Percentiles rank a stretch among this genome's conserved stretches.
Conservation (phyloP, 2,888 invertebrate species). For the Enchytraeus crypticus region DNA sequence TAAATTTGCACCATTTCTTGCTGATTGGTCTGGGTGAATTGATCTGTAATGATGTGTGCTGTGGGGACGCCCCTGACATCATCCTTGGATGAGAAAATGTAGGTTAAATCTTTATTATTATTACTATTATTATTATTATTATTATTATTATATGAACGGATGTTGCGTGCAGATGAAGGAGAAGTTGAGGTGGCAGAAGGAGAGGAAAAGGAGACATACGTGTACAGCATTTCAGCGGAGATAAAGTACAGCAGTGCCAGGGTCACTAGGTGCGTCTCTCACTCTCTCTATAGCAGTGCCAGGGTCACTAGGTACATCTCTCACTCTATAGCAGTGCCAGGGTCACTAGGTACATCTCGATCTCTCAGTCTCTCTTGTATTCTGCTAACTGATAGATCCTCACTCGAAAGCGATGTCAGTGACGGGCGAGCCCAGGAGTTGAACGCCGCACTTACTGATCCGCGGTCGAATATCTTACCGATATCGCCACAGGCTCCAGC, state of each 20-base stretch:
- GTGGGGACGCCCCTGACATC: too few relatives aligned
- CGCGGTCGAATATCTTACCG: too few relatives aligned
- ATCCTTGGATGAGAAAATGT: too few relatives aligned
- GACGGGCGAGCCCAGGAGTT: too few relatives aligned
- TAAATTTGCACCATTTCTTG: too few relatives aligned
- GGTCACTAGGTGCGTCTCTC: constrained; percentile 55
- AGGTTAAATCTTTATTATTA: too few relatives aligned
- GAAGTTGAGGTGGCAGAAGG: constrained; percentile 72
- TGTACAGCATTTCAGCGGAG: constrained; percentile 81
- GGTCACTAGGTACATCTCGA: constrained; percentile 55
- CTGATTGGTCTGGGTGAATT: too few relatives aligned
- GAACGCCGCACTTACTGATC: too few relatives aligned
- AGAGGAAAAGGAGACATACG: constrained; percentile 74
- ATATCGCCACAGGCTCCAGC: too few relatives aligned
- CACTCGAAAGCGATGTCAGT: constrained; percentile 83
- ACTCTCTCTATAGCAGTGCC: constrained; percentile 84
- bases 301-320: constrained; percentile 59
- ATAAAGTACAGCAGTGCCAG: constrained; percentile 86
- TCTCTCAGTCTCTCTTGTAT: constrained; percentile 84
- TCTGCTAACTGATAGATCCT: constrained; percentile 59
- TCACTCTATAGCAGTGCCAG: constrained; percentile 87
- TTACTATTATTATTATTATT: too few relatives aligned
- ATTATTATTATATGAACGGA: too few relatives aligned
- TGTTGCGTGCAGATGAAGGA: constrained; percentile 50
- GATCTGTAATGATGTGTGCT: too few relatives aligned